Evolutionary conservation across 2,888 invertebrate species (phyloP).

Genomic region (Dryobotodes eremita): DNA sequence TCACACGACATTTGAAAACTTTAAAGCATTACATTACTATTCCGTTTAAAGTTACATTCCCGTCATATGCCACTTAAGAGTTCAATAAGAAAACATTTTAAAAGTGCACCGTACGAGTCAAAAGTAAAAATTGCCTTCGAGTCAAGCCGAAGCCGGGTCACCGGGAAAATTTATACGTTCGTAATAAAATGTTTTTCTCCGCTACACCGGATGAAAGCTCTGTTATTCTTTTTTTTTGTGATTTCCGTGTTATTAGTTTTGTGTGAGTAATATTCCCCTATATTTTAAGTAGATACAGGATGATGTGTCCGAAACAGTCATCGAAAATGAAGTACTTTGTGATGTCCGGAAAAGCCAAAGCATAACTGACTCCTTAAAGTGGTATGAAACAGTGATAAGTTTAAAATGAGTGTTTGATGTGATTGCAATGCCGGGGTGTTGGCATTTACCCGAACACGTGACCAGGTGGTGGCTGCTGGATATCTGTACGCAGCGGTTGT

Average conservation of each 20-base stretch:
- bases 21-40: not conserved
- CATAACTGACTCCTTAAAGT: constrained; percentile 8
- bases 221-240: constrained; percentile 30
- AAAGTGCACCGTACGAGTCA: constrained; percentile 47
- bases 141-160: constrained; percentile 40
- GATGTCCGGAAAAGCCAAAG: constrained; percentile 20
- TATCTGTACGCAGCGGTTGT: constrained; percentile 90
- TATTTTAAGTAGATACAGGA: constrained; percentile 3
- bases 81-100: constrained; percentile 47
- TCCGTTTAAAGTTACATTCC: constrained; percentile 22
- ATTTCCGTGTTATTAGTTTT: constrained; percentile 14
- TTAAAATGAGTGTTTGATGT: constrained; percentile 61
- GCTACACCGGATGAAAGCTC: constrained; percentile 9
- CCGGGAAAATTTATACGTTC: constrained; percentile 46
- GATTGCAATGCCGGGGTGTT: constrained; percentile 86
- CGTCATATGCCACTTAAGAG: constrained; percentile 15
- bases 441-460: constrained; percentile 90
- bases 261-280: constrained; percentile 12
- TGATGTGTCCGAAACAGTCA: constrained; percentile 12
- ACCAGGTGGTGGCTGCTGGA: constrained; percentile 93
- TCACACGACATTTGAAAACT: not conserved
- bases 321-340: constrained; percentile 21
- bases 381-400: constrained; percentile 42
- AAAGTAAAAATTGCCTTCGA: constrained; percentile 53
- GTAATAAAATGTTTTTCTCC: constrained; percentile 53